Conservation (phyloP, 2,888 invertebrate species). For the Sinotaia quadrata region DNA sequence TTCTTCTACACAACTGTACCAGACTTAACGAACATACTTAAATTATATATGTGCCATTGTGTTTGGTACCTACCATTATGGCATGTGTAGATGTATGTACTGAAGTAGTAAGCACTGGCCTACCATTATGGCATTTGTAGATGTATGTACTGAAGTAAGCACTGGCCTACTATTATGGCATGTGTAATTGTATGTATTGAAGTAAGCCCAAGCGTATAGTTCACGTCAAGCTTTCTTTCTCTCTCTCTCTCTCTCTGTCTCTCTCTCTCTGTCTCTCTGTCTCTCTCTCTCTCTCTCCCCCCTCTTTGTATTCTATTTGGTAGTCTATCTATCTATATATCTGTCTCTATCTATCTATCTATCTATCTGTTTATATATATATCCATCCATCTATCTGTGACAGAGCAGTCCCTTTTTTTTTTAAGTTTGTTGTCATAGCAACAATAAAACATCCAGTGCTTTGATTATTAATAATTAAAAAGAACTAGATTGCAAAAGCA, state of each 20-base stretch:
- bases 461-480: too few relatives aligned
- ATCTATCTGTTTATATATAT: slow-evolving; percentile 4
- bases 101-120: neutral
- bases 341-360: slow-evolving; percentile 13
- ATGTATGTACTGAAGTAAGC: neutral
- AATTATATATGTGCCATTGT: neutral
- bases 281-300: slow-evolving; percentile 26
- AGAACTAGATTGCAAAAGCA: too few relatives aligned
- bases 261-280: slow-evolving; percentile 27
- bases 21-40: neutral
- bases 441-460: neutral
- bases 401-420: neutral
- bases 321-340: neutral
- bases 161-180: too few relatives aligned
- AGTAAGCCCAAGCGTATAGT: too few relatives aligned
- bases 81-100: neutral
- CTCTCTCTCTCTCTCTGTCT: slow-evolving; percentile 19
- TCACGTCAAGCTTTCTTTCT: slow-evolving; percentile 18
- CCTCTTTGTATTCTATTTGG: slow-evolving; percentile 19
- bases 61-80: too few relatives aligned
- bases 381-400: neutral
- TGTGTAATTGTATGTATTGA: too few relatives aligned
- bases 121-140: neutral
- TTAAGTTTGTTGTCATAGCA: neutral
- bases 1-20: too few relatives aligned